phyloP scores from a whole-genome alignment of 2,113 vertebrate genomes.

The Dolichallabes microphthalmus region DNA sequence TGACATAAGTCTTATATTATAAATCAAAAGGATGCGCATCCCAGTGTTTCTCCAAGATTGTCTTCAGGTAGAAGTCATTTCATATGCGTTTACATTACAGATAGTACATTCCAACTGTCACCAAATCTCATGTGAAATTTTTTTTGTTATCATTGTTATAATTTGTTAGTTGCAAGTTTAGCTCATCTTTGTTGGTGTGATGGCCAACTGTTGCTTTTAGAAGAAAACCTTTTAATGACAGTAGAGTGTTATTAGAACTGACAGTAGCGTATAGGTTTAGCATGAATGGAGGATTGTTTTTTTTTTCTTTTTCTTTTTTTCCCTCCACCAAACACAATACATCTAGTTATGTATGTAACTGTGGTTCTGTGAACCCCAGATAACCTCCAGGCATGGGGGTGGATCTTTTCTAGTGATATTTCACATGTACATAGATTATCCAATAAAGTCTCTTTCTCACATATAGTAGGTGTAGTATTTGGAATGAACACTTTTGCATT shows the following conservation, averaged over 20 bases:
- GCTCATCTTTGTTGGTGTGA: not conserved
- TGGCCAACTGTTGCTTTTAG: constrained; percentile 24
- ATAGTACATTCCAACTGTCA: constrained; percentile 25
- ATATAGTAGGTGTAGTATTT: not conserved
- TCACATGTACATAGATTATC: not conserved
- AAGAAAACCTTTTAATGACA: not conserved
- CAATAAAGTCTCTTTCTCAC: too few relatives aligned
- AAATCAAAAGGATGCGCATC: constrained; percentile 9
- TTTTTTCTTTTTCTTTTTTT: not conserved
- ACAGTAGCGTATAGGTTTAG: not conserved
- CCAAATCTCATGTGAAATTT: not conserved
- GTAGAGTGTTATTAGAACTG: not conserved
- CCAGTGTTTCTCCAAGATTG: constrained; percentile 26
- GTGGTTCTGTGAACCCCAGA: not conserved
- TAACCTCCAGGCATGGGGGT: not conserved
- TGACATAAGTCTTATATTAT: constrained; percentile 17
- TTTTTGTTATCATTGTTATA: constrained; percentile 29
- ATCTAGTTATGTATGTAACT: not conserved
- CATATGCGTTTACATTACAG: not conserved
- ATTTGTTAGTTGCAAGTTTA: constrained; percentile 6
- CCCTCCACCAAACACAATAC: not conserved
- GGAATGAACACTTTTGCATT: not conserved
- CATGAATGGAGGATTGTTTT: not conserved
- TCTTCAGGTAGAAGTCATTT: constrained; percentile 18
- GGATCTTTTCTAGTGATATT: not conserved